Base-by-base conservation (phyloP, 2,797 vertebrate genomes). In the Xenops minutus region DNA sequence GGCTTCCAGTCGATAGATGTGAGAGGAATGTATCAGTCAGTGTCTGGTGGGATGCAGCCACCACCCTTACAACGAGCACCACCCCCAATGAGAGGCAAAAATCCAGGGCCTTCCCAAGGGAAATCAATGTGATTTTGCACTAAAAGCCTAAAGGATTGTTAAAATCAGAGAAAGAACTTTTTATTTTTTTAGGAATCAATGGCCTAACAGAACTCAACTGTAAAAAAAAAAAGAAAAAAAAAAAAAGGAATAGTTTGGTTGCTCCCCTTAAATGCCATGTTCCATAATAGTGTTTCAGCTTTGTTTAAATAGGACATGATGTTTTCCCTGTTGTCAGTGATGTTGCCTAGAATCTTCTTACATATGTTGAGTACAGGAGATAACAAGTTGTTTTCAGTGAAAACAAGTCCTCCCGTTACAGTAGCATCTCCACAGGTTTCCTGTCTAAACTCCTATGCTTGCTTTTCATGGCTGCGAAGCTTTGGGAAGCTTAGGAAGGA, bases 21-120 rank as follows among this genome's bases (percentile, higher is more conserved):
- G 97, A 98, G 99, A 97, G 99, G 99, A 93, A 98, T 99, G 96
- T 99, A 99, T 98, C 99, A 99, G 97, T 98, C 99, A 93, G 98
- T 99, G 56, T 97, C 98, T 15, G 95, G 97, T 41, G 97, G 97
- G 43, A 95, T 98, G 96, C 98, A 98, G 90, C 98, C 98, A 32
- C 98, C 98, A 5, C 98, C 98, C 3, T 93, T 99, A 86, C 99
- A 99, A 68, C 98, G 99, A 80, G 97, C 98, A 39, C 97, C 98
- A 82, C 92, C 98, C 91, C 98, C 98, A 64, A 97, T 98, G 97
- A 98, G 98, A 98, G 98, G 98, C 98, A 99, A 99, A 98, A 99
- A 98, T 97, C 98, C 99, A 26, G 99, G 99, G 96, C 98, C 99
- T 92, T 99, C 99, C 93, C 99, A 98, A 98, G 99, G 99, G 97